Evolutionary conservation across 2,113 vertebrate species (phyloP).

Genomic region (Nothocercus julius): DNA sequence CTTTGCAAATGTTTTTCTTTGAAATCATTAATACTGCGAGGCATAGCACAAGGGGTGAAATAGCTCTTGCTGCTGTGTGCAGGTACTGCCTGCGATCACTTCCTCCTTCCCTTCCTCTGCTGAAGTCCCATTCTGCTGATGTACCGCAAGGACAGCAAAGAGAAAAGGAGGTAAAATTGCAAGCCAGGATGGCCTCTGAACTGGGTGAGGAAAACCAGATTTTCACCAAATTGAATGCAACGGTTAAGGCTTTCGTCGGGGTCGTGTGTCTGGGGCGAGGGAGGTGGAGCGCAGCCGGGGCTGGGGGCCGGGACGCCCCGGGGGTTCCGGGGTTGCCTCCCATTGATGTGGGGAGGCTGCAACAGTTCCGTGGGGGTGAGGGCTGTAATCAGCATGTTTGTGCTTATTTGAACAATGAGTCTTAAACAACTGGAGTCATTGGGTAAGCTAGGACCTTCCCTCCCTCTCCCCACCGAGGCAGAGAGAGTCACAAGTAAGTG

Average conservation of each 20-base stretch:
- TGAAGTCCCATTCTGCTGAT: neutral
- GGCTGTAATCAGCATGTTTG: neutral
- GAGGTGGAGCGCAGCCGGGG: neutral
- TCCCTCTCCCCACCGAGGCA: no score
- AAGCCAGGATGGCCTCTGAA: neutral
- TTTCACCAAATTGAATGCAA: neutral
- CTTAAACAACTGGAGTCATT: neutral
- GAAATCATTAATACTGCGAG: constrained; percentile 32
- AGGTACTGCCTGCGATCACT: neutral
- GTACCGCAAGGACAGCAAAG: neutral
- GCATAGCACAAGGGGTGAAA: neutral
- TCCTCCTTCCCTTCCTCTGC: neutral
- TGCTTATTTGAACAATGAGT: neutral
- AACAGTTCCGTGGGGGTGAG: neutral
- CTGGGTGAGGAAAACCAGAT: constrained; percentile 26
- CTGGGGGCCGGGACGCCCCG: neutral
- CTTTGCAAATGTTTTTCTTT: constrained; percentile 32
- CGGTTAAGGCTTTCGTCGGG: neutral
- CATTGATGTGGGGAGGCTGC: neutral
- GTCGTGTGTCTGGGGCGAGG: neutral
- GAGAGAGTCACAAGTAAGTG: neutral
- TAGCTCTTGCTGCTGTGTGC: neutral
- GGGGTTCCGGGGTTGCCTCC: neutral
- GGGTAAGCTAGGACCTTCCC: neutral
- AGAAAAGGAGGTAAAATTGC: neutral